Evolutionary conservation across 2,888 invertebrate species (phyloP).

Genomic region (Mesoligia furuncula): DNA sequence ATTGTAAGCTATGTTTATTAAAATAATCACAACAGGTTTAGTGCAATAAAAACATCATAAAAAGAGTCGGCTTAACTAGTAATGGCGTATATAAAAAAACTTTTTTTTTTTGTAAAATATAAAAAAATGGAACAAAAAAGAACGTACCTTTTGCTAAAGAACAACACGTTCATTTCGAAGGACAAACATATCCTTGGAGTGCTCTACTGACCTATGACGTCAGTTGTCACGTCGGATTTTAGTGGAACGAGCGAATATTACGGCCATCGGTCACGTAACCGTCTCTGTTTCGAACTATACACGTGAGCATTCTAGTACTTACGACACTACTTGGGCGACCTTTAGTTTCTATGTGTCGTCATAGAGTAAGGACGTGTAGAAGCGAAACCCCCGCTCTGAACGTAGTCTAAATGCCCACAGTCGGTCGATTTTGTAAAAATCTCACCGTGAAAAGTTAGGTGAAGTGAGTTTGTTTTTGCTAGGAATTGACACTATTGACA

Average conservation of each 20-base stretch:
- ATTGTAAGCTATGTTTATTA: background rate
- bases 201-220: constrained; percentile 9
- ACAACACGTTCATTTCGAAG: background rate
- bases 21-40: background rate
- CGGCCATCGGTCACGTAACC: constrained; percentile 33
- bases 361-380: background rate
- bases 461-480: no score
- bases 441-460: no score
- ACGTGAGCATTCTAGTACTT: constrained; percentile 26
- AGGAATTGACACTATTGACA: no score
- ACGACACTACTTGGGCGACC: constrained; percentile 6
- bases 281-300: background rate
- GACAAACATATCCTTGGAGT: background rate
- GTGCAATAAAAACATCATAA: background rate
- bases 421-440: no score
- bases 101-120: background rate
- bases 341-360: background rate
- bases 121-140: background rate
- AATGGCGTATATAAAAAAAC: no score
- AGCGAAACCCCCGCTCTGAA: background rate
- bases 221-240: constrained; percentile 24
- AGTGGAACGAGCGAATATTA: no score
- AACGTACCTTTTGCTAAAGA: background rate
- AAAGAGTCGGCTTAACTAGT: background rate
- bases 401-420: background rate